Base-by-base conservation (phyloP, 2,113 vertebrate genomes). In the Colistium nudipinnis region DNA sequence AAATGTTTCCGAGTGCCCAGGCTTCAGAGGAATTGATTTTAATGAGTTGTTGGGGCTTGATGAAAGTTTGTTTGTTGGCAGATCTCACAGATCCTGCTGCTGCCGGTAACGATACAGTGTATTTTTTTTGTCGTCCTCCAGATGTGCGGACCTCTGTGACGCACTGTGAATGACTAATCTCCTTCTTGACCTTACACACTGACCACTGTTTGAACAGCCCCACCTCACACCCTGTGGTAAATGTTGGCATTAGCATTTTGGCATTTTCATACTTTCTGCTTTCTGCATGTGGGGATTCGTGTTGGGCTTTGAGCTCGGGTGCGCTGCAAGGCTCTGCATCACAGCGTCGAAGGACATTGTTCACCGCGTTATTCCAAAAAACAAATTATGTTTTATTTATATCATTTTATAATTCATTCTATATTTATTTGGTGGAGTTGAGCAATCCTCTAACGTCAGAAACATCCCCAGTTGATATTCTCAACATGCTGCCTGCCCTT, bases 191-290 rank as follows among this genome's bases (percentile, higher is more conserved):
- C 90, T 89, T 86, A 80, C 83, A 83, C 62, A 62, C 72, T 57
- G 75, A 63, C 77, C 57, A 33, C 80, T 89, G 87, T 92, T 91
- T 92, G 86, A 91, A 85, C 85, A 87, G 87, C 75, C 69, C 80
- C 80, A 79, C 85, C 88, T 84, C 86, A 11, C 73, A 76, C 90
- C 79, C 81, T 61, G 82, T 59, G 77, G 86, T 90, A 93, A 94
- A 94, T 93, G 92, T 91, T 94, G 87, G 76, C 78, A 93, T 93
- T 93, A 93, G 92, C 92, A 94, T 93, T 92, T 92, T 93, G 92
- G 90, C 90, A 92, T 94, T 94, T 93, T 51, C 81, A 83, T 72
- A 81, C 82, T 80, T 83, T 84, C 82, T 30, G 70, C 77, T 76
- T 63, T 69, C 79, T 68, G 47, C 72, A 80, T 77, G 66, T 62